Conservation (phyloP, 2,888 invertebrate species). For the Cylindroiulus punctatus region DNA sequence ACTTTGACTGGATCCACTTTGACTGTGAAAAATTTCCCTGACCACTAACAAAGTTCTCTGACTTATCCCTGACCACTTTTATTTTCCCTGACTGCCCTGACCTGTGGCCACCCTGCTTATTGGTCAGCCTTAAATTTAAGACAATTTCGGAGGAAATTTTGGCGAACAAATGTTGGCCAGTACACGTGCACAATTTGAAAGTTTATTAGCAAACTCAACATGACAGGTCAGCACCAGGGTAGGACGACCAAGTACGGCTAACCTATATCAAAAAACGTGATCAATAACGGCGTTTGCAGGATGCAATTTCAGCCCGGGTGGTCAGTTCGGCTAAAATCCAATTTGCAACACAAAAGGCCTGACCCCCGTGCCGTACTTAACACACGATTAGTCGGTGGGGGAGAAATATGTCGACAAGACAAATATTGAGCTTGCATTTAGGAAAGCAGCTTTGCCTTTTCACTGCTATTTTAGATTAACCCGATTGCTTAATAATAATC, state of each 20-base stretch:
- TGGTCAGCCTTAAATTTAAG: too few relatives aligned
- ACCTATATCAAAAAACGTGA: slow-evolving; percentile 1
- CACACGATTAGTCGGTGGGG: neutral
- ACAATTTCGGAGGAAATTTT: too few relatives aligned
- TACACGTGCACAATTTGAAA: too few relatives aligned
- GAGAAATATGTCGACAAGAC: slow-evolving; percentile 1
- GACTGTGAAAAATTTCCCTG: too few relatives aligned
- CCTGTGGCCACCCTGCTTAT: too few relatives aligned
- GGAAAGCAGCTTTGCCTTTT: neutral
- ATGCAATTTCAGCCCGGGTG: neutral
- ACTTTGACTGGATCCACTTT: too few relatives aligned
- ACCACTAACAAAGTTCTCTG: too few relatives aligned
- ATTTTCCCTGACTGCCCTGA: too few relatives aligned
- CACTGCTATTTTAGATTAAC: neutral
- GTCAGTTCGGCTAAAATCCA: neutral
- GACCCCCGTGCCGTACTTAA: neutral
- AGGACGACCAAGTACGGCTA: neutral
- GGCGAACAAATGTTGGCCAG: too few relatives aligned
- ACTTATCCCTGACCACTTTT: too few relatives aligned
- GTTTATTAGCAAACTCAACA: neutral
- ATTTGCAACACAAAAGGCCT: slow-evolving; percentile 1
- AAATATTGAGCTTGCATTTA: neutral
- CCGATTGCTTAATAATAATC: neutral
- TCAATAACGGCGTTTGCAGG: neutral
- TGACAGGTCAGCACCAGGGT: neutral